Percentiles rank a stretch among this genome's conserved stretches.
phyloP scores from a whole-genome alignment of 1,140 invertebrate species.

The Drosophila suzukii region DNA sequence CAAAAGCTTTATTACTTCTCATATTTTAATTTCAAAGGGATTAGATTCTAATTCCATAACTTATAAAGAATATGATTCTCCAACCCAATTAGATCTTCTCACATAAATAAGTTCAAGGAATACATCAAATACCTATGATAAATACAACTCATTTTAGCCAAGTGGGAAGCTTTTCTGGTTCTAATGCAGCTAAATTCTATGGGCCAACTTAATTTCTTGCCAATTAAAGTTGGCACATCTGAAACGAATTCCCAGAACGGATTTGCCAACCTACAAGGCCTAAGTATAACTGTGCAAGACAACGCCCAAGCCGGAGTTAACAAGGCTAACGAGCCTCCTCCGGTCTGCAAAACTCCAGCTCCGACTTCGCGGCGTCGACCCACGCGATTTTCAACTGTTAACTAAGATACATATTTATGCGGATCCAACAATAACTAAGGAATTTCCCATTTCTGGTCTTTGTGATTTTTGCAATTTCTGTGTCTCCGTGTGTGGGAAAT shows the following conservation, averaged over 20 bases:
- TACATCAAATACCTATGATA: background rate
- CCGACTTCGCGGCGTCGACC: conserved; percentile 17
- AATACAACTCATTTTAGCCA: background rate
- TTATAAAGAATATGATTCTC: background rate
- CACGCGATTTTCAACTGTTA: conserved; percentile 52
- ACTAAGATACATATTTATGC: conserved; percentile 70
- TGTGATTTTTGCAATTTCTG: conserved; percentile 57
- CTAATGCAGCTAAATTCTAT: conserved; percentile 13
- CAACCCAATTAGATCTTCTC: background rate
- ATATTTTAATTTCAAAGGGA: too few relatives aligned
- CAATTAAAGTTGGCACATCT: conserved; percentile 39
- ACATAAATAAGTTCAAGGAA: conserved; percentile 8
- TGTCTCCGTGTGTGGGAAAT: conserved; percentile 66
- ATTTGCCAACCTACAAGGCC: conserved; percentile 42
- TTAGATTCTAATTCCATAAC: background rate
- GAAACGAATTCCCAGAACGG: conserved; percentile 37
- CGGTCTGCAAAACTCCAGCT: conserved; percentile 2
- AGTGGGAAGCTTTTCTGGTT: conserved; percentile 9
- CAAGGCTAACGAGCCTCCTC: conserved; percentile 40
- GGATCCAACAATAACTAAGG: conserved; percentile 55
- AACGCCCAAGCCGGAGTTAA: conserved; percentile 44
- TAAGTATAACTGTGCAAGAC: conserved; percentile 26
- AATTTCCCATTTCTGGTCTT: conserved; percentile 76
- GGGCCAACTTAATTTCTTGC: conserved; percentile 12
- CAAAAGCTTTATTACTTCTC: too few relatives aligned